Conservation (phyloP, 2,797 vertebrate species). For the Danio aesculapii region DNA sequence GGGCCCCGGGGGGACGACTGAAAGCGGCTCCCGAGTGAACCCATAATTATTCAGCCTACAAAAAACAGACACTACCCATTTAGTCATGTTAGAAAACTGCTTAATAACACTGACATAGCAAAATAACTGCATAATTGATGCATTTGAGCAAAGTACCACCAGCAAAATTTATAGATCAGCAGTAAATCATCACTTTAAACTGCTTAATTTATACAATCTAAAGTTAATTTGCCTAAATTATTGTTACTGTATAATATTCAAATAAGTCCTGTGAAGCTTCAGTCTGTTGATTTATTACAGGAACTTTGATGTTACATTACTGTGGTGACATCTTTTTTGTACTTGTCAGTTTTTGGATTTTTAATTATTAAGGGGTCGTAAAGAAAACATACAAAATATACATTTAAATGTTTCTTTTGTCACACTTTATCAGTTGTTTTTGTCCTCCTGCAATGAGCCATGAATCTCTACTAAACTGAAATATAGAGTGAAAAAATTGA, state of each 20-base stretch:
- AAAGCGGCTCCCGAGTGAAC: conserved; percentile 76
- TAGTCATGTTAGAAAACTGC: conserved; percentile 20
- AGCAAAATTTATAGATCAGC: background rate
- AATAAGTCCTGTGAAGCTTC: background rate
- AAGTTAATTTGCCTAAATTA: background rate
- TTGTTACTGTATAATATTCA: background rate
- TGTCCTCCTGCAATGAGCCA: too few species aligned
- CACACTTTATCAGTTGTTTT: too few species aligned
- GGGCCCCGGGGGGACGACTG: conserved; percentile 67
- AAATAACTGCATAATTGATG: background rate
- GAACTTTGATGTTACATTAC: background rate
- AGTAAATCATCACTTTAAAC: background rate
- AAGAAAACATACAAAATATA: too few species aligned
- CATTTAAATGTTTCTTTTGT: too few species aligned
- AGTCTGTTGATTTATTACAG: background rate
- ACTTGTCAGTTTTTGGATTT: too few species aligned
- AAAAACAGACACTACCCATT: conserved; percentile 35
- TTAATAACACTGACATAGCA: background rate
- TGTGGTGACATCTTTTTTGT: too few species aligned
- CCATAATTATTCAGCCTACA: conserved; percentile 63
- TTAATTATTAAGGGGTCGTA: too few species aligned
- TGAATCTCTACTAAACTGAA: too few species aligned
- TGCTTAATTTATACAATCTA: background rate
- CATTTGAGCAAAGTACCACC: background rate
- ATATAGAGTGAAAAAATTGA: too few species aligned